Base-by-base conservation (phyloP, 2,888 invertebrate species). In the Lochmaea crataegi region DNA sequence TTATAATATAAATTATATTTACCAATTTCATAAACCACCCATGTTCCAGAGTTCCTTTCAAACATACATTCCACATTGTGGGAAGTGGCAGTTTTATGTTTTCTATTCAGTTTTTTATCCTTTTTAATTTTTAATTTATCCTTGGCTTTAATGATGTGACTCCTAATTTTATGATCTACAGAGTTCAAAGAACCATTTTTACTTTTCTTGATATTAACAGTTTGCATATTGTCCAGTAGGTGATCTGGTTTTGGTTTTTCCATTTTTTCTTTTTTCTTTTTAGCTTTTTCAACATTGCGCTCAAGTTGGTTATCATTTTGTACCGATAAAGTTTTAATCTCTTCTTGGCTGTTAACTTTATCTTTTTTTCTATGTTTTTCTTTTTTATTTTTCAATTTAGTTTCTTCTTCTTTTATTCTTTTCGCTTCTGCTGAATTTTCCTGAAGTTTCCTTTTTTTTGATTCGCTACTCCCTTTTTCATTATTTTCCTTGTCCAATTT, bases 21-120 rank as follows among this genome's bases (percentile, higher is more conserved):
- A 53, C 53, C 67, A 45, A 73, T 32, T 16, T 78, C 74, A 68
- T 65, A 76, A 22, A 78, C 78, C 5, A 76, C 71, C 87, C 87
- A 87, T 1, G 80, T 80, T 1, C 87, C 87, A 0, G 86, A 86
- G 78, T 86, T 85, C 42, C 85, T 77, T 71, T 80, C 77, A 67
- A 86, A 85, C 9, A 81, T 67, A 65, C 80, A 80, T 71, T 85
- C 83, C 16, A 80, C 77, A 69, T 79, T 76, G 9, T 60, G 1
- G 26, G 68, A 9, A 18, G 16, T 10, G 5, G 14, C 75, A 10
- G 68, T 67, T 22, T 77, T 70, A 68, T 16, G 14, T 48, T 70
- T 74, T 57, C 75, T 73, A 9, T 26, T 41, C 26, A 58, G 48
- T 16, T 66, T 69, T 64, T 67, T 41, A 16, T 51, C 53, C 2